A percentile compares a stretch with the other conserved stretches of the same genome.
Conservation (phyloP, 2,888 invertebrate species). For the Orthosia gothica region DNA sequence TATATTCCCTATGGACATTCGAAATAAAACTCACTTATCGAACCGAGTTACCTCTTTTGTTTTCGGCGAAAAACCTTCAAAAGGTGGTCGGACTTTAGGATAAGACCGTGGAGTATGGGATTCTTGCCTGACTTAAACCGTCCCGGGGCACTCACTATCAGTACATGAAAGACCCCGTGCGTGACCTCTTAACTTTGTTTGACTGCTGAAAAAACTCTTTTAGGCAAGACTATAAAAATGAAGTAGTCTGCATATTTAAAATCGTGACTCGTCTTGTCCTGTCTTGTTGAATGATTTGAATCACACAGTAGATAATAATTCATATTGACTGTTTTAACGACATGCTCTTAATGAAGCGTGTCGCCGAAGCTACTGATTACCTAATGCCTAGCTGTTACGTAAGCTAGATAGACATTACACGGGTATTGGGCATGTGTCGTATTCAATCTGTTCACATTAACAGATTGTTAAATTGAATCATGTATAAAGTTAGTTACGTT, state of each 20-base stretch:
- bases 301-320: slow-evolving; percentile 36
- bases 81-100: no score
- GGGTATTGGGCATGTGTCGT: slow-evolving; percentile 13
- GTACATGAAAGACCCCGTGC: no score
- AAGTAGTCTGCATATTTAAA: slow-evolving; percentile 14
- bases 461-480: slow-evolving; percentile 21
- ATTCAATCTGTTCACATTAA: slow-evolving; percentile 15
- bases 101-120: no score
- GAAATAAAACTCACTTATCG: not conserved
- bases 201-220: not conserved
- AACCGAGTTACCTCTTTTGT: not conserved
- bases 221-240: not conserved
- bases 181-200: not conserved
- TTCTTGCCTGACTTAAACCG: no score
- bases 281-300: slow-evolving; percentile 18
- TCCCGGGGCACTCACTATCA: no score
- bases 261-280: slow-evolving; percentile 3
- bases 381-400: slow-evolving; percentile 45
- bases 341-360: slow-evolving; percentile 45
- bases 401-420: slow-evolving; percentile 27
- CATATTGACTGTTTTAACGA: slow-evolving; percentile 54
- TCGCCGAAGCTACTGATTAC: slow-evolving; percentile 47
- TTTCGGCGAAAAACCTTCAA: no score
- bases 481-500: slow-evolving; percentile 7
- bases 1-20: not conserved